phyloP scores from a whole-genome alignment of 2,797 vertebrate species.

The Lophius americanus region DNA sequence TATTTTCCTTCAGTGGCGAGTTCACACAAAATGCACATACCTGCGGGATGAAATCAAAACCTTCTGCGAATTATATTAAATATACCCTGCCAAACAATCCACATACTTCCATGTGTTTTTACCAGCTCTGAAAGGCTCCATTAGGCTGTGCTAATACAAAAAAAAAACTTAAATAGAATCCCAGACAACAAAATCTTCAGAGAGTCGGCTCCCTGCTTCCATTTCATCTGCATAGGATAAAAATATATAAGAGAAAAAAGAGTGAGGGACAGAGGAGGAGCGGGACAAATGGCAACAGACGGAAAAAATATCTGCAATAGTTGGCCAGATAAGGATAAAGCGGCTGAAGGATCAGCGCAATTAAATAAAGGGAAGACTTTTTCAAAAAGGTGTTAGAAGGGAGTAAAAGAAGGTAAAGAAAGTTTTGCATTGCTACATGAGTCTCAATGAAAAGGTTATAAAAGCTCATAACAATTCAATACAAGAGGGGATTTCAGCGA shows the following conservation, averaged over 20 bases:
- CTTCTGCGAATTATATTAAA: conserved; percentile 80
- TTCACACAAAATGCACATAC: conserved; percentile 82
- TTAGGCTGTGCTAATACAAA: conserved; percentile 52
- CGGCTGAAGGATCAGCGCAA: no score
- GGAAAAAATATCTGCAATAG: conserved; percentile 6
- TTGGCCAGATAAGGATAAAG: conserved; percentile 31
- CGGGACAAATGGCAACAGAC: conserved; percentile 23
- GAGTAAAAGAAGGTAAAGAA: conserved; percentile 19
- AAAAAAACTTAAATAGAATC: conserved; percentile 63
- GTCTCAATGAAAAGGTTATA: conserved; percentile 40
- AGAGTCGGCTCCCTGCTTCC: conserved; percentile 22
- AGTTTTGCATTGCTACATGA: conserved; percentile 20
- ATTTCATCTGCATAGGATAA: conserved; percentile 10
- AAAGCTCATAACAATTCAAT: conserved; percentile 41
- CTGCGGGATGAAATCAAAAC: conserved; percentile 83
- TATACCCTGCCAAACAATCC: conserved; percentile 68
- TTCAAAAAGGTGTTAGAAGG: conserved; percentile 24
- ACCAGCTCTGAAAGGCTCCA: conserved; percentile 64
- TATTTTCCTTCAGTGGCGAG: conserved; percentile 68
- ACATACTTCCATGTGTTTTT: conserved; percentile 76
- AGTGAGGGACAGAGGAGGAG: conserved; percentile 5
- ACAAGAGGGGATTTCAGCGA: conserved; percentile 49
- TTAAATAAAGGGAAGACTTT: conserved; percentile 10
- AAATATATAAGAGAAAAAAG: conserved; percentile 11
- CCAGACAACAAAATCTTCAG: conserved; percentile 65